These are phyloP conservation scores for Reinhardtius hippoglossoides DNA, from an alignment of 2,113 vertebrate species.

Conservation along the genomic window DNA sequence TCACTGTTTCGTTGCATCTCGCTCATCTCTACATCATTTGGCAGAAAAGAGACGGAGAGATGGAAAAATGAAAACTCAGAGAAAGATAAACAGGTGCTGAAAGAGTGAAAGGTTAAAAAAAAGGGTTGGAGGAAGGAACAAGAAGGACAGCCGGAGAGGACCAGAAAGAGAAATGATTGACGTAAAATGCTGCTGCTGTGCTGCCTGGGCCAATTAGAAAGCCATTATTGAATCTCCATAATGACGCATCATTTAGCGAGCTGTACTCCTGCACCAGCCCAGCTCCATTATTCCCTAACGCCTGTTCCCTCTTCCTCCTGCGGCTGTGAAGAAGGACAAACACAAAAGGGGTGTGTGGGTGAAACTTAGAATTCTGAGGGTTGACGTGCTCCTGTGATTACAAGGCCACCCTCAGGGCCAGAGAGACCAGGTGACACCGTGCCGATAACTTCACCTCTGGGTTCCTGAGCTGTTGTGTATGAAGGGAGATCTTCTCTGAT, in stretches of 20 bases:
- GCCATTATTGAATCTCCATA: conserved; percentile 70
- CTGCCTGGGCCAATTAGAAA: conserved; percentile 67
- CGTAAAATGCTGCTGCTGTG: conserved; percentile 45
- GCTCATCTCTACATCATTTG: not conserved
- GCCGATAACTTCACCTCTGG: no score
- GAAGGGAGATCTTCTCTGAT: no score
- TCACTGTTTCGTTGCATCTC: not conserved
- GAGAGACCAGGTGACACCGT: no score
- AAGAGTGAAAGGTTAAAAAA: not conserved
- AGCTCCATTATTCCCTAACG: conserved; percentile 44
- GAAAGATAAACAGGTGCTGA: conserved; percentile 27
- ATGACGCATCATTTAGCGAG: conserved; percentile 65
- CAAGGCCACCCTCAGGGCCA: no score
- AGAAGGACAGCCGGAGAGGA: not conserved
- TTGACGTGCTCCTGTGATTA: not conserved
- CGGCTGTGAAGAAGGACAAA: conserved; percentile 41
- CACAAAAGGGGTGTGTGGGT: conserved; percentile 59
- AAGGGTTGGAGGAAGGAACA: no score
- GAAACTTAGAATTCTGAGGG: conserved; percentile 45
- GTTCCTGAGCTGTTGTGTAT: no score
- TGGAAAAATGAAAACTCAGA: not conserved
- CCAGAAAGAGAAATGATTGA: conserved; percentile 65
- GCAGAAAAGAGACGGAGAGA: not conserved
- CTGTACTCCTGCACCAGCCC: conserved; percentile 38
- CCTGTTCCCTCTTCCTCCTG: conserved; percentile 33